phyloP scores from a whole-genome alignment of 2,797 vertebrate species.

The Menidia menidia region DNA sequence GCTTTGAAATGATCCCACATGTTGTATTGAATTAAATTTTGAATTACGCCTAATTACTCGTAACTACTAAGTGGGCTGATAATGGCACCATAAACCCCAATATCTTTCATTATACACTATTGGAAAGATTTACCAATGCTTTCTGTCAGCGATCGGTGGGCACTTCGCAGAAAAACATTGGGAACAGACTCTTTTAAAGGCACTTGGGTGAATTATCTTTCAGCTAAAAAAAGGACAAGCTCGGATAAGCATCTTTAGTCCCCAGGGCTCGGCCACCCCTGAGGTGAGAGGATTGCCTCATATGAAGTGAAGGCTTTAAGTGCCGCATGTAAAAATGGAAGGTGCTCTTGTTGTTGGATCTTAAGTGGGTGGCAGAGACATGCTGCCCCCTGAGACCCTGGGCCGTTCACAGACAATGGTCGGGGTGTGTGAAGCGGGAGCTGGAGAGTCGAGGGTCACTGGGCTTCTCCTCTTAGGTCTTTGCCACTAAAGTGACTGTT shows the following conservation, averaged over 20 bases:
- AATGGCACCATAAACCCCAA: slow-evolving; percentile 60
- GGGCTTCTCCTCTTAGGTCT: slow-evolving; percentile 71
- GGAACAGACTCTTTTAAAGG: slow-evolving; percentile 72
- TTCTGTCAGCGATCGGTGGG: slow-evolving; percentile 72
- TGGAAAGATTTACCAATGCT: slow-evolving; percentile 56
- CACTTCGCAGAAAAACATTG: slow-evolving; percentile 62
- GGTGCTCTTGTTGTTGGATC: slow-evolving; percentile 77
- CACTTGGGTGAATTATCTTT: slow-evolving; percentile 77
- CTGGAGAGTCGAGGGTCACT: slow-evolving; percentile 68
- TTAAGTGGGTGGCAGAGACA: slow-evolving; percentile 83
- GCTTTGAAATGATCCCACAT: slow-evolving; percentile 60
- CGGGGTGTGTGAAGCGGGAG: slow-evolving; percentile 72
- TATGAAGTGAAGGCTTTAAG: slow-evolving; percentile 78
- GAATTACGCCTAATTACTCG: slow-evolving; percentile 59
- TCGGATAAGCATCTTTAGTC: slow-evolving; percentile 82
- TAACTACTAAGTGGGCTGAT: slow-evolving; percentile 60
- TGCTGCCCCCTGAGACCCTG: slow-evolving; percentile 68
- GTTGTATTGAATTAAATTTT: slow-evolving; percentile 66
- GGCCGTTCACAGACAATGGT: slow-evolving; percentile 73
- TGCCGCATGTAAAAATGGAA: slow-evolving; percentile 85
- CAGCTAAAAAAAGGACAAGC: slow-evolving; percentile 79
- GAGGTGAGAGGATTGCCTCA: slow-evolving; percentile 81
- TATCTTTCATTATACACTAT: slow-evolving; percentile 58
- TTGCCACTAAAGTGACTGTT: slow-evolving; percentile 73
- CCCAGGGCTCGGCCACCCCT: slow-evolving; percentile 66